Evolutionary conservation across 2,888 invertebrate genomes (phyloP).

Genomic region (Tholera decimalis): DNA sequence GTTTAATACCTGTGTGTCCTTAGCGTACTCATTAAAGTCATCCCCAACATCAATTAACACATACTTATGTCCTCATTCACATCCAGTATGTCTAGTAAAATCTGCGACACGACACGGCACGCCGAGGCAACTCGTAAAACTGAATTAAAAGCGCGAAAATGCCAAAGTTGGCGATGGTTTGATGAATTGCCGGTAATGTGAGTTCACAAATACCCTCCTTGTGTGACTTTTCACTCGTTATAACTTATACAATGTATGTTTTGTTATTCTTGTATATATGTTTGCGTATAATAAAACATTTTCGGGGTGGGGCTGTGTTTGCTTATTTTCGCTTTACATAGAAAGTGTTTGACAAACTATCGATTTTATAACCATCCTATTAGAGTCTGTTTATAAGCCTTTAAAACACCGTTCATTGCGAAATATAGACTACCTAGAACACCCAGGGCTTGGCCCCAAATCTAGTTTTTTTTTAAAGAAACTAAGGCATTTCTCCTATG

Average conservation of each 20-base stretch:
- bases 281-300: conserved; percentile 32
- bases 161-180: conserved; percentile 75
- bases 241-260: conserved; percentile 66
- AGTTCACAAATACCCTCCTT: conserved; percentile 65
- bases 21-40: conserved; percentile 49
- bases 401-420: neutral
- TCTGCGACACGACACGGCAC: conserved; percentile 30
- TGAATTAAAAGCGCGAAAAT: conserved; percentile 81
- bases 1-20: conserved; percentile 33
- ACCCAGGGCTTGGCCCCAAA: neutral
- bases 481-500: too few species aligned
- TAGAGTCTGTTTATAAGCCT: neutral
- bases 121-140: conserved; percentile 67
- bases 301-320: neutral
- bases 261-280: conserved; percentile 35
- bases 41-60: conserved; percentile 55
- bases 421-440: neutral
- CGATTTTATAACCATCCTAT: neutral
- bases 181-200: conserved; percentile 85
- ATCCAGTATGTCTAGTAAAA: conserved; percentile 43
- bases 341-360: conserved; percentile 4
- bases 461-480: neutral
- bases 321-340: conserved; percentile 9
- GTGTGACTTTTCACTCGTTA: conserved; percentile 70
- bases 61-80: conserved; percentile 48